Conservation (phyloP, 2,113 vertebrate genomes). For the Tetrao urogallus region DNA sequence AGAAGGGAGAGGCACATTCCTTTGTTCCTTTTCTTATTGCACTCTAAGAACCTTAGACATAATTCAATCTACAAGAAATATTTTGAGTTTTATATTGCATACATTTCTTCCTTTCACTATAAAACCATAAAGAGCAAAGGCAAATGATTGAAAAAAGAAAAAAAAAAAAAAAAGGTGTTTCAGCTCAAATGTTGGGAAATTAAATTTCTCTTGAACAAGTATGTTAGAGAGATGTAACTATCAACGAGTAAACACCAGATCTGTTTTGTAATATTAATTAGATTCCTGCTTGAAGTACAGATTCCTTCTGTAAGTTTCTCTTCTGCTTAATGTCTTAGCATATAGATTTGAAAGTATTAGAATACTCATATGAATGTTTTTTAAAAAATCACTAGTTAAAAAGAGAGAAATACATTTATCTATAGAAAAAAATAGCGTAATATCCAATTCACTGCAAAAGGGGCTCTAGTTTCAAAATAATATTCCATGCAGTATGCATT, state of each 20-base stretch:
- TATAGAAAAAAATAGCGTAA: not conserved
- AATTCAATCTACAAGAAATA: constrained; percentile 1
- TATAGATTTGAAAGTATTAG: not conserved
- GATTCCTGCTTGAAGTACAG: not conserved
- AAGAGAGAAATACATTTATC: not conserved
- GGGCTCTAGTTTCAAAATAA: not conserved
- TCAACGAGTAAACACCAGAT: constrained; percentile 3
- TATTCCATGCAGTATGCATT: constrained; percentile 27
- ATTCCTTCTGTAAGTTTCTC: not conserved
- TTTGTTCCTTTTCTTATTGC: constrained; percentile 23
- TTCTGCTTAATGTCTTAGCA: not conserved
- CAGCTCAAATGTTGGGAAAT: not conserved
- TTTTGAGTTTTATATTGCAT: not conserved
- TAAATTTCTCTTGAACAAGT: not conserved
- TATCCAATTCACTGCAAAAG: not conserved
- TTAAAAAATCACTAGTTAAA: not conserved
- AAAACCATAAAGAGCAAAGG: not conserved
- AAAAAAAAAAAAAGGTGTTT: not conserved
- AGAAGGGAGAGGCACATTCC: not conserved
- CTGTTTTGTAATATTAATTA: not conserved
- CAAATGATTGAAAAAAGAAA: not conserved
- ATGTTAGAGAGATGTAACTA: not conserved
- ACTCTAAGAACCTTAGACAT: not conserved
- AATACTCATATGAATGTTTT: not conserved
- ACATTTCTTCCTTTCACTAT: constrained; percentile 2